Conservation (phyloP, 2,113 vertebrate species). For the Cromileptes altivelis region DNA sequence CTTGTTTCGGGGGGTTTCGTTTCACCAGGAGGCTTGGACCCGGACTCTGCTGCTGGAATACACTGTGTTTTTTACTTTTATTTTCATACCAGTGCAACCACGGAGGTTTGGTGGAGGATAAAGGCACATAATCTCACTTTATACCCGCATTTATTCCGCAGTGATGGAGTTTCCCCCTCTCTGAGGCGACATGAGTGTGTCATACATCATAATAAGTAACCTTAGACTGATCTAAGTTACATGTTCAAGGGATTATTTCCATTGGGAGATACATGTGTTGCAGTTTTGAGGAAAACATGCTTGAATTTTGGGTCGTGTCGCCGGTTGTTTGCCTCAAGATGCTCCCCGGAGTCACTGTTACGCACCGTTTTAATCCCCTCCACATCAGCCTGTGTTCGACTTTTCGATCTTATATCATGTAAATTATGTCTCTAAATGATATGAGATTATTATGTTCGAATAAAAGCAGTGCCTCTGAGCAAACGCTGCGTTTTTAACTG, state of each 20-base stretch:
- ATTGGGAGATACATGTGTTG: not conserved
- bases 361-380: not conserved
- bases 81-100: not conserved
- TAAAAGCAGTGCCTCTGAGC: not conserved
- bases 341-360: not conserved
- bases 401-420: not conserved
- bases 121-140: not conserved
- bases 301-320: not conserved
- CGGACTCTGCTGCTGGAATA: constrained; percentile 45
- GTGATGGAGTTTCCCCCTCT: constrained; percentile 10
- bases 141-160: not conserved
- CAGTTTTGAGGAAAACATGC: not conserved
- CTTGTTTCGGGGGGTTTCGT: not conserved
- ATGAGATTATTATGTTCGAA: not conserved
- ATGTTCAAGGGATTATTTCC: rapidly evolving
- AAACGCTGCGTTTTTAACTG: not conserved
- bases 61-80: not conserved
- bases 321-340: too few relatives aligned
- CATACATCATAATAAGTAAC: not conserved
- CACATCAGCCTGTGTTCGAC: not conserved
- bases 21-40: constrained; percentile 20
- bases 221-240: not conserved
- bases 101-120: constrained; percentile 17
- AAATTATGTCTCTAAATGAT: not conserved
- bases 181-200: not conserved